These are phyloP conservation scores for Atta cephalotes DNA, from an alignment of 1,140 invertebrate species.

Conservation along the genomic window DNA sequence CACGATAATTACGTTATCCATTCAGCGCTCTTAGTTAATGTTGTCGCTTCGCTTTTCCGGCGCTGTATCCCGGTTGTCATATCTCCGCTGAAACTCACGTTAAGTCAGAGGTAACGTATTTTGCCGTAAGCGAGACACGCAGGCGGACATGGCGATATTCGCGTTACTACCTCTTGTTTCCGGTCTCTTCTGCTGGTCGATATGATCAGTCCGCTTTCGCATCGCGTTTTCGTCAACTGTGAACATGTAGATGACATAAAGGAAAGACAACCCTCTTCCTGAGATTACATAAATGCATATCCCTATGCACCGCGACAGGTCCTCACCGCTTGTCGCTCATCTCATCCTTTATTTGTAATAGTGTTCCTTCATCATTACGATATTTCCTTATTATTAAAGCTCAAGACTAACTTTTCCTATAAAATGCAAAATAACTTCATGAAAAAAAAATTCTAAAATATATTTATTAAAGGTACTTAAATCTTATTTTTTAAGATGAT, in stretches of 20 bases:
- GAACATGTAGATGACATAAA: constrained; percentile 9
- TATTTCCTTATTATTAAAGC: not conserved
- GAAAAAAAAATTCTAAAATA: not conserved
- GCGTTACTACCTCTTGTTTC: constrained; percentile 17
- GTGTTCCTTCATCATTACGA: not conserved
- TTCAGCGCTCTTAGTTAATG: constrained; percentile 53
- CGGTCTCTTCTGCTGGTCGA: not conserved
- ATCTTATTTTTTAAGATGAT: not conserved
- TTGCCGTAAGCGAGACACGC: constrained; percentile 20
- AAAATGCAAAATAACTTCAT: not conserved
- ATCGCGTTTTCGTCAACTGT: constrained; percentile 34
- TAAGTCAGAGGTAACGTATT: constrained; percentile 32
- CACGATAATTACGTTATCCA: constrained; percentile 52
- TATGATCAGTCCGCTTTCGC: no score
- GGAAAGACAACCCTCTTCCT: not conserved
- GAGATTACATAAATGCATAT: constrained; percentile 31
- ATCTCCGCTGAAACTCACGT: constrained; percentile 13
- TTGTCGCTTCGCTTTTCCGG: constrained; percentile 50
- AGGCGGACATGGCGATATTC: constrained; percentile 40
- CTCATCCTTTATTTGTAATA: not conserved
- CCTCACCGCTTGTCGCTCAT: constrained; percentile 8
- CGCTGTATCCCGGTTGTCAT: constrained; percentile 21
- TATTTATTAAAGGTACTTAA: not conserved
- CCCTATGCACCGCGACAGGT: constrained; percentile 6
- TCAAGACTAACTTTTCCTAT: not conserved